These are phyloP conservation scores for Nicator chloris DNA, from an alignment of 2,113 vertebrate genomes.

Conservation along the genomic window DNA sequence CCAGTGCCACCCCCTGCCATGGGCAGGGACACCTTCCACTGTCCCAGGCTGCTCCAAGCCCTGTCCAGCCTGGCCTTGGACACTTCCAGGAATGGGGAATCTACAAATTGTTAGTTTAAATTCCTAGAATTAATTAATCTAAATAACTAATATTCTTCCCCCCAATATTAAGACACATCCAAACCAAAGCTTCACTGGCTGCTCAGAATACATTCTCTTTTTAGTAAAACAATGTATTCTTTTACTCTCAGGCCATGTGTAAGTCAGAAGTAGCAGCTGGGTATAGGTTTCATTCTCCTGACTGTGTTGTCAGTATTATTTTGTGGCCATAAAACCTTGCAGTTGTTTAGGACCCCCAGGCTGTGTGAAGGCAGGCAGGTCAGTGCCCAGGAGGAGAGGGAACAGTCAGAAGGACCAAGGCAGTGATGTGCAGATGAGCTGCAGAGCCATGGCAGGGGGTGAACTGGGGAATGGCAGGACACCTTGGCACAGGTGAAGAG, in stretches of 20 bases:
- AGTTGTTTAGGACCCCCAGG: not conserved
- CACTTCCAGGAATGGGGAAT: not conserved
- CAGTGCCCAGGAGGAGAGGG: not conserved
- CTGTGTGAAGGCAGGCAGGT: not conserved
- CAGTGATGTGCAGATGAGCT: not conserved
- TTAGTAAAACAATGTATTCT: not conserved
- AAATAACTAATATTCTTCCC: not conserved
- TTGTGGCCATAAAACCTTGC: not conserved
- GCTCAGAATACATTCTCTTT: not conserved
- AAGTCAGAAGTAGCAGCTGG: not conserved
- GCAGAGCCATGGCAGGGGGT: not conserved
- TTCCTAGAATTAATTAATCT: not conserved
- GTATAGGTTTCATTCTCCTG: not conserved
- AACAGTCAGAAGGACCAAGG: not conserved
- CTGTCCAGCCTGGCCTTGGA: not conserved
- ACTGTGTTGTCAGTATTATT: not conserved
- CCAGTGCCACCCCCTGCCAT: not conserved
- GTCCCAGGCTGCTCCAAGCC: not conserved
- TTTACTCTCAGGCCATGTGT: not conserved
- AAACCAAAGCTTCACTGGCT: not conserved
- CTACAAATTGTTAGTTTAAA: not conserved
- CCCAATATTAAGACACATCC: not conserved
- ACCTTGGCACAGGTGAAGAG: not conserved
- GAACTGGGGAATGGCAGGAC: not conserved
- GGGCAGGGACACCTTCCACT: not conserved